Base-by-base conservation (phyloP, 2,797 vertebrate species). In the Cynodonichthys magdalenae region DNA sequence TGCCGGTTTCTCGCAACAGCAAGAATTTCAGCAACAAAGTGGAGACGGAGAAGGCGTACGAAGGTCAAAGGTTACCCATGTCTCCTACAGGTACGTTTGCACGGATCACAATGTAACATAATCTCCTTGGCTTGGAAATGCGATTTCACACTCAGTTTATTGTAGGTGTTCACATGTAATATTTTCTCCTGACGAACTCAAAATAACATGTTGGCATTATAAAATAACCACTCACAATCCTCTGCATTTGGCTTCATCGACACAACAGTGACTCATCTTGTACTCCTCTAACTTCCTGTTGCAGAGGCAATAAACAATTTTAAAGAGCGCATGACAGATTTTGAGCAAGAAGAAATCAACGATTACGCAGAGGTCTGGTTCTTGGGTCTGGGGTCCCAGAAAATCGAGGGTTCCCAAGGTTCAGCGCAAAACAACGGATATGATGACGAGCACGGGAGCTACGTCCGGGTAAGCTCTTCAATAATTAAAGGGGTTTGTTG, bases 361-460 rank as follows among this genome's bases (percentile, higher is more conserved):
- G 95, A 95, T 89, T 96, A 95, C 66, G 74, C 94, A 20, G 95
- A 97, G 85, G 89, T 98, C 57, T 98, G 96, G 96, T 97, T 94
- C 91, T 90, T 97, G 86, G 96, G 96, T n/a, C 92, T 96, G 71
- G 94, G 95, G 59, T 93, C 95, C 53, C 91, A 97, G 84, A 98
- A 98, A 83, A 93, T 96, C 47, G 92, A 95, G 46, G 92, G 91
- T 61, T 82, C 90, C 46, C 90, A 93, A 49, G 93, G 94, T 59
- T 87, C 90, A 7, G 92, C 93, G 29, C 93, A 94, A 78, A 96
- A 95, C 89, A 94, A 86, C 2, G 93, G 93, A 80, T 98, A 95
- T 17, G 96, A 98, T 42, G 96, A 98, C 24, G 95, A 97, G 51
- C 95, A 96, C 0, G 97, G 96, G 24, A 96, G 94, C 86, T 98